Evolutionary conservation across 2,113 vertebrate species (phyloP).

Genomic region (Mus pahari): DNA sequence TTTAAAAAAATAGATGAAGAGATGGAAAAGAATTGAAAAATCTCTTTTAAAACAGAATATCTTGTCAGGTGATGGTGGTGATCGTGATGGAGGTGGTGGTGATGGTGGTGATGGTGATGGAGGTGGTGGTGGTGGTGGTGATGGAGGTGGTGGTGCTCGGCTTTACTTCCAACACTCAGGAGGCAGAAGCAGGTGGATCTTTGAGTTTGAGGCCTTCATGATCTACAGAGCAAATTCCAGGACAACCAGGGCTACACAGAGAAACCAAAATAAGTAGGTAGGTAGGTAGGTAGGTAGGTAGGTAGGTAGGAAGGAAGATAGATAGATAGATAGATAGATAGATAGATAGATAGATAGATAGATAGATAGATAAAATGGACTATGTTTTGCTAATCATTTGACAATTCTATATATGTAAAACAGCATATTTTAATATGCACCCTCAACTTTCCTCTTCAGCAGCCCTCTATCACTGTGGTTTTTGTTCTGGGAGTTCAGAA

Average conservation of each 20-base stretch:
- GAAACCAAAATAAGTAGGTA: background rate
- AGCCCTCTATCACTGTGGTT: background rate
- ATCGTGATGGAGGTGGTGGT: too few species aligned
- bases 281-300: too few species aligned
- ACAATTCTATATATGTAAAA: background rate
- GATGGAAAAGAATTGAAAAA: slow-evolving; percentile 8
- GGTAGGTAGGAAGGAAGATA: too few species aligned
- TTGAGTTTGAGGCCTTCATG: background rate
- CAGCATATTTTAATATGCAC: background rate
- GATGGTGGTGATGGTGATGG: too few species aligned
- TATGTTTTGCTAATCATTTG: background rate
- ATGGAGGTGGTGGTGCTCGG: too few species aligned
- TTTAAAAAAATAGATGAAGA: background rate
- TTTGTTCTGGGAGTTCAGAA: background rate
- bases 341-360: background rate
- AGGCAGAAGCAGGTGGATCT: background rate
- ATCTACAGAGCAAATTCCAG: background rate
- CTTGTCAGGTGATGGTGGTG: background rate
- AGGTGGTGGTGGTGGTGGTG: too few species aligned
- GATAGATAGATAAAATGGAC: background rate
- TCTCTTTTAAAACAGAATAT: background rate
- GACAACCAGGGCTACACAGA: background rate
- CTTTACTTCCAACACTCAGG: background rate
- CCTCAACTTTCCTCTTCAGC: background rate
- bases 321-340: background rate